These are phyloP conservation scores for Drosophila koepferae DNA, from an alignment of 2,888 invertebrate species.

Conservation along the genomic window DNA sequence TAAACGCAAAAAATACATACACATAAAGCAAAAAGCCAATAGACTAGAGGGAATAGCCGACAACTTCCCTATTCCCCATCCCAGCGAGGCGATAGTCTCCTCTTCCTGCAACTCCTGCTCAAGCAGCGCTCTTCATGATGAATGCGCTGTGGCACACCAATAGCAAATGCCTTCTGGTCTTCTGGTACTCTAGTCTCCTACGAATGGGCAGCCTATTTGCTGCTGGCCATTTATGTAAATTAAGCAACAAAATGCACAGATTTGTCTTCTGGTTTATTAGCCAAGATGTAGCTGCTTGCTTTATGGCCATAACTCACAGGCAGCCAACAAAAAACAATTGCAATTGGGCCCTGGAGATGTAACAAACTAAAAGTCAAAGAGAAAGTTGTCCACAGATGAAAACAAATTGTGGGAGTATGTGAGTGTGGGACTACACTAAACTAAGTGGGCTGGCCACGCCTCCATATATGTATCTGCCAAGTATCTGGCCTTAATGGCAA, in stretches of 20 bases:
- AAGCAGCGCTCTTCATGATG: conserved; percentile 54
- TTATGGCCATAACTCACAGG: conserved; percentile 52
- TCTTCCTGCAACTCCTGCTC: conserved; percentile 1
- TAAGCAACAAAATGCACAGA: conserved; percentile 76
- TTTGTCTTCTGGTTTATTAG: conserved; percentile 78
- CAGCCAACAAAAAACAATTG: conserved; percentile 23
- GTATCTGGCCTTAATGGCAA: conserved; percentile 69
- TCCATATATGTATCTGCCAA: conserved; percentile 25
- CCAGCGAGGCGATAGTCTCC: background rate
- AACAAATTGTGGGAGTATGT: conserved; percentile 58
- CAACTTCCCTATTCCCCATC: conserved; percentile 2
- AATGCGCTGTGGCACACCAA: conserved; percentile 47
- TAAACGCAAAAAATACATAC: conserved; percentile 71
- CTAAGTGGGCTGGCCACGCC: conserved; percentile 61
- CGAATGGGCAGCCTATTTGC: conserved; percentile 32
- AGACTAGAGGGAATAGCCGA: conserved; percentile 33
- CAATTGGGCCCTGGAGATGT: conserved; percentile 34
- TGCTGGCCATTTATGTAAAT: conserved; percentile 77
- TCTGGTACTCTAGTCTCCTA: background rate
- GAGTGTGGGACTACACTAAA: conserved; percentile 36
- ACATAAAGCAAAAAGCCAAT: conserved; percentile 68
- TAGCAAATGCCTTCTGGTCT: conserved; percentile 32
- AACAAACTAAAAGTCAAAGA: conserved; percentile 7
- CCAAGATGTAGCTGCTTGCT: conserved; percentile 47
- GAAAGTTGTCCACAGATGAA: conserved; percentile 49